phyloP scores from a whole-genome alignment of 2,113 vertebrate genomes.

The Boulengeromyrus knoepffleri region DNA sequence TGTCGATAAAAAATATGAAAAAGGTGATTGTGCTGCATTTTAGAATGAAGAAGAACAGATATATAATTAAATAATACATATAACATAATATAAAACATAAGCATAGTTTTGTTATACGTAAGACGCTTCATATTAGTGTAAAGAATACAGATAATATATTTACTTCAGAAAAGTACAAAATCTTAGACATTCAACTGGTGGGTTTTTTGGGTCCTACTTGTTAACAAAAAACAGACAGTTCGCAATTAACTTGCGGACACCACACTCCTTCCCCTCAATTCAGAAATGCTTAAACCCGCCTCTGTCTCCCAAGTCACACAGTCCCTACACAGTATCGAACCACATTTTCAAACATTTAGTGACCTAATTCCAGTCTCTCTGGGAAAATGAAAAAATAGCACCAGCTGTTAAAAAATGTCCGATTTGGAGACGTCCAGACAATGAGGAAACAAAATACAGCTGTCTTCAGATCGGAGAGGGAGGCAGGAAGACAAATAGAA shows the following conservation, averaged over 20 bases:
- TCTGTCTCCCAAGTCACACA: neutral
- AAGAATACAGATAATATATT: neutral
- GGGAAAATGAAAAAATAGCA: neutral
- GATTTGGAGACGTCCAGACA: neutral
- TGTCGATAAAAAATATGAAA: neutral
- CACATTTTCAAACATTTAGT: neutral
- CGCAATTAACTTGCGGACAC: neutral
- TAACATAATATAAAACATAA: neutral
- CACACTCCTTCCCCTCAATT: neutral
- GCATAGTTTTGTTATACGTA: neutral
- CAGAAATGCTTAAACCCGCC: neutral
- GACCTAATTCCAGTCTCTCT: constrained; percentile 4
- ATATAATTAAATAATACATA: no score
- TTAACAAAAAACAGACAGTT: constrained; percentile 12
- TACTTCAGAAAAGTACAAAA: neutral
- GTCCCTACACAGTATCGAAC: neutral
- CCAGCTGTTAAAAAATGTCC: neutral
- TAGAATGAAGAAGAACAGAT: neutral
- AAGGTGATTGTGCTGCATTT: neutral
- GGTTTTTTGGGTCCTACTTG: neutral
- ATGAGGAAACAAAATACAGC: constrained; percentile 10
- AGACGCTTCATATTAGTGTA: neutral
- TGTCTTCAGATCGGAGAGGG: neutral
- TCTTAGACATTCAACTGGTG: neutral
- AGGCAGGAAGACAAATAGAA: constrained; percentile 2